These are phyloP conservation scores for Tyria jacobaeae DNA, from an alignment of 2,888 invertebrate genomes.

Conservation along the genomic window DNA sequence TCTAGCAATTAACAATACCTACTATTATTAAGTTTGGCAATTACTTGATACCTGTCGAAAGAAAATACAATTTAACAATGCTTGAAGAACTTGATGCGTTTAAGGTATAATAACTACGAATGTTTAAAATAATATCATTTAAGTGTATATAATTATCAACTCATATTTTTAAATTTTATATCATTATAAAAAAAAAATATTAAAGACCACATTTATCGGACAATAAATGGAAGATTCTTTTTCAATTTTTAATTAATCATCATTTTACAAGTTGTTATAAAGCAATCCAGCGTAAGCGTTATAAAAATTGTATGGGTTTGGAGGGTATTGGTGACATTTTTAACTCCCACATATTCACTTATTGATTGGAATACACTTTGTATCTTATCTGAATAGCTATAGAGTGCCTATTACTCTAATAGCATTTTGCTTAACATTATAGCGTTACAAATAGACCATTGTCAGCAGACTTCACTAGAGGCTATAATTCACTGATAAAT, in stretches of 20 bases:
- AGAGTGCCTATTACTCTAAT: slow-evolving; percentile 31
- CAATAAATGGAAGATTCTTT: not conserved
- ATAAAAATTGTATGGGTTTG: slow-evolving; percentile 21
- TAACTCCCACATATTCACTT: slow-evolving; percentile 28
- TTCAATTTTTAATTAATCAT: slow-evolving; percentile 27
- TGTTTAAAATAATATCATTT: too few relatives aligned
- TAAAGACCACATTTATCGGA: not conserved
- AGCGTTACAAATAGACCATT: slow-evolving; percentile 51
- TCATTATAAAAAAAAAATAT: not conserved
- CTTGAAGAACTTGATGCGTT: too few relatives aligned
- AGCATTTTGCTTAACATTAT: slow-evolving; percentile 51
- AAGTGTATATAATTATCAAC: too few relatives aligned
- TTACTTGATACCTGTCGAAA: too few relatives aligned
- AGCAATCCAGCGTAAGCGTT: slow-evolving; percentile 36
- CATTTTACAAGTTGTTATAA: slow-evolving; percentile 35
- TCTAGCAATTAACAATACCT: too few relatives aligned
- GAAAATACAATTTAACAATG: too few relatives aligned
- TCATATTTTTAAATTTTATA: too few relatives aligned
- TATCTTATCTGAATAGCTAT: slow-evolving; percentile 21
- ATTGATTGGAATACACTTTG: slow-evolving; percentile 16
- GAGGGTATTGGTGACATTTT: slow-evolving; percentile 24
- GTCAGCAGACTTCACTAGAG: slow-evolving; percentile 46
- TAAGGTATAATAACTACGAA: too few relatives aligned
- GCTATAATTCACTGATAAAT: slow-evolving; percentile 51
- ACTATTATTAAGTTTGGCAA: too few relatives aligned